Conservation (phyloP, 2,113 vertebrate genomes). For the Tragelaphus scriptus region DNA sequence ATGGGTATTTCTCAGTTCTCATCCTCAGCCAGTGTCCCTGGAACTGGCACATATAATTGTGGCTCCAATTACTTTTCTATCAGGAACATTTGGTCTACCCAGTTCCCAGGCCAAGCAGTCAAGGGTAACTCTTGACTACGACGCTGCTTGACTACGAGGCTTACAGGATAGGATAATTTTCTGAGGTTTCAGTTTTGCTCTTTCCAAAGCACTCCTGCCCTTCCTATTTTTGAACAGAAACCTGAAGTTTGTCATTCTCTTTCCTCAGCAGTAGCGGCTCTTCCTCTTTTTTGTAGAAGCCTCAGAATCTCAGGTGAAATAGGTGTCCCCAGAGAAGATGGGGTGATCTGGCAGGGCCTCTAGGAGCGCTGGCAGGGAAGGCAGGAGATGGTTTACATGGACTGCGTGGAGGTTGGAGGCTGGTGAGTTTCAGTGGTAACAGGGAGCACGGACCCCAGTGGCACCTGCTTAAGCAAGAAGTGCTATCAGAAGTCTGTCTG, state of each 20-base stretch:
- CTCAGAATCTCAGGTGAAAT: background rate
- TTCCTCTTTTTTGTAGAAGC: background rate
- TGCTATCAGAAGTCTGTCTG: background rate
- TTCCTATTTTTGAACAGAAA: background rate
- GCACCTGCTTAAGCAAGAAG: accelerated
- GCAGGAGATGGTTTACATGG: too few species aligned
- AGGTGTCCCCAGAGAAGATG: background rate
- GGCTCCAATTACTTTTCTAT: background rate
- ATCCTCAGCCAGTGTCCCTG: background rate
- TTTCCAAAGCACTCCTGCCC: background rate
- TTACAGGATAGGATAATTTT: background rate
- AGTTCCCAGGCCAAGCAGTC: background rate
- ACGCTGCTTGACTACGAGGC: background rate
- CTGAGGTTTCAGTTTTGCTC: background rate
- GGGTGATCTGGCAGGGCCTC: background rate
- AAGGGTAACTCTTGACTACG: background rate
- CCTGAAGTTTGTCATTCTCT: background rate
- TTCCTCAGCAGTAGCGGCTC: background rate
- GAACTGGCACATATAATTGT: background rate
- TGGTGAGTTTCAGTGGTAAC: background rate
- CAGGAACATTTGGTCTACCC: background rate
- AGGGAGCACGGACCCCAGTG: accelerated
- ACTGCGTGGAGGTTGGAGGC: background rate
- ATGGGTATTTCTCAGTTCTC: background rate
- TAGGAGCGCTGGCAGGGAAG: too few species aligned